Evolutionary conservation across 2,797 vertebrate genomes (phyloP).

Genomic region (Zenarchopterus dispar): DNA sequence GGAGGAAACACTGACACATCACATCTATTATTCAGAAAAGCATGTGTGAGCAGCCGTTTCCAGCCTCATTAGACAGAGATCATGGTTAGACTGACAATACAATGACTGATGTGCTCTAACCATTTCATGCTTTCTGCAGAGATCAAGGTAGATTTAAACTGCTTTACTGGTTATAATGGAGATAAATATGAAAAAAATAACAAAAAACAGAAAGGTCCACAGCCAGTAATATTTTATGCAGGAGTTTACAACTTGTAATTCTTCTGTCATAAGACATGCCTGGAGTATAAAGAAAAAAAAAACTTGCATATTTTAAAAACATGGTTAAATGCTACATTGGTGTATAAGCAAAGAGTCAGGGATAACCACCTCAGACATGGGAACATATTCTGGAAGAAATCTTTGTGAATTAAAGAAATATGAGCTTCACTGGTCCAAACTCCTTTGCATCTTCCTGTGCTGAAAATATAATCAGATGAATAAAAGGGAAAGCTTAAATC

Average conservation of each 20-base stretch:
- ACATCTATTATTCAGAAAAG: slow-evolving; percentile 75
- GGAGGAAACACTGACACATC: slow-evolving; percentile 29
- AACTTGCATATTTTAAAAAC: neutral
- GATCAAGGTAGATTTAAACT: slow-evolving; percentile 45
- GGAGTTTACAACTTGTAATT: neutral
- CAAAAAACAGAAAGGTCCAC: slow-evolving; percentile 7
- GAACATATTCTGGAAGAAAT: slow-evolving; percentile 15
- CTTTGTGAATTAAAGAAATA: slow-evolving; percentile 17
- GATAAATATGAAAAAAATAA: slow-evolving; percentile 18
- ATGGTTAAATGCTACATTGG: neutral
- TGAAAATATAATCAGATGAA: slow-evolving; percentile 42
- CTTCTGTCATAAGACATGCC: neutral
- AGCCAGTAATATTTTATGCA: neutral
- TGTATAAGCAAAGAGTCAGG: slow-evolving; percentile 9
- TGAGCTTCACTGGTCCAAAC: slow-evolving; percentile 29
- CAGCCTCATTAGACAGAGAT: slow-evolving; percentile 71
- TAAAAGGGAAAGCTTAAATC: slow-evolving; percentile 18
- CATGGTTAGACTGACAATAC: slow-evolving; percentile 57
- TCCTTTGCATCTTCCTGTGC: slow-evolving; percentile 22
- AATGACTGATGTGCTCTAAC: slow-evolving; percentile 58
- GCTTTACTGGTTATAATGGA: slow-evolving; percentile 15
- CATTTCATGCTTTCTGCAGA: slow-evolving; percentile 32
- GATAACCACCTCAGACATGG: neutral
- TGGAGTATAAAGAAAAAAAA: neutral
- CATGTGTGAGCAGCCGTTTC: slow-evolving; percentile 71